These are phyloP conservation scores for Anodontia alba DNA, from an alignment of 2,888 invertebrate genomes.

Conservation along the genomic window DNA sequence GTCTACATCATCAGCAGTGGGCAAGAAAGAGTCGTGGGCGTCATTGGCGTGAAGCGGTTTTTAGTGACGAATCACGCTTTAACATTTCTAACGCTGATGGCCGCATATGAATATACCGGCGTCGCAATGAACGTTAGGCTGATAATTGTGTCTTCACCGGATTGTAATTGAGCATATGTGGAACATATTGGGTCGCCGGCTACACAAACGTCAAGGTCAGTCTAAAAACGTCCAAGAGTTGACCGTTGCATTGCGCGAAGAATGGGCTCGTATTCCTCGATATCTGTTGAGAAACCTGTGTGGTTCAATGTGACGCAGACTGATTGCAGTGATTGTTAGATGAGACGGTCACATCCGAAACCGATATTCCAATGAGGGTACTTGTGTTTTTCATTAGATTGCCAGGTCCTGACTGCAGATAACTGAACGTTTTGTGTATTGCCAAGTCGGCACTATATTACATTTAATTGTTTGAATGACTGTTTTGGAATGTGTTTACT, in stretches of 20 bases:
- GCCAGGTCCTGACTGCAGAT: too few relatives aligned
- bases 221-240: not conserved
- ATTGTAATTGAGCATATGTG: not conserved
- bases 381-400: not conserved
- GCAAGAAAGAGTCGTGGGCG: not conserved
- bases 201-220: not conserved
- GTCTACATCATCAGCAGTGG: not conserved
- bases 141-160: conserved; percentile 17
- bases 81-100: too few relatives aligned
- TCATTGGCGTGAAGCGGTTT: not conserved
- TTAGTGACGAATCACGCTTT: conserved; percentile 24
- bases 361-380: not conserved
- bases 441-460: too few relatives aligned
- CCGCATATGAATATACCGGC: too few relatives aligned
- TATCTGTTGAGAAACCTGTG: not conserved
- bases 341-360: not conserved
- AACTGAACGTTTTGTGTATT: too few relatives aligned
- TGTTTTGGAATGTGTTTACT: too few relatives aligned
- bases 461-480: too few relatives aligned
- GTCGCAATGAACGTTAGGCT: too few relatives aligned
- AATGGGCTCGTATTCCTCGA: conserved; percentile 18
- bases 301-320: conserved; percentile 10
- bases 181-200: not conserved
- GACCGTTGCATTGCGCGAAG: conserved; percentile 4
- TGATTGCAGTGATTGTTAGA: not conserved